Percentiles rank a stretch among this genome's conserved stretches.
Evolutionary conservation across 2,113 vertebrate genomes (phyloP).

Genomic region (Zosterops borbonicus): DNA sequence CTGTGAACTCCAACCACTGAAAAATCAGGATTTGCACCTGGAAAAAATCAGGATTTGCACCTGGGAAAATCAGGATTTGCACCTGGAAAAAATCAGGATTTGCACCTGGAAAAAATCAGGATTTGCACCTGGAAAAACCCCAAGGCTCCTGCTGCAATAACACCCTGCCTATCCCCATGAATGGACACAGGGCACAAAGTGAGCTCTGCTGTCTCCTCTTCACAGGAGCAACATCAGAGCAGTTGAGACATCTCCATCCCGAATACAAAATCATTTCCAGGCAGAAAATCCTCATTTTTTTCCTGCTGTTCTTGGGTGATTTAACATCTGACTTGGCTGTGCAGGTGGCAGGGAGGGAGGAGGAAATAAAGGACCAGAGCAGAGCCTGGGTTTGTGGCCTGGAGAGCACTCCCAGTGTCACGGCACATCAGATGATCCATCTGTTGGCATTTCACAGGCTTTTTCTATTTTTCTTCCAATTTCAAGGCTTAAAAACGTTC

Average conservation of each 20-base stretch:
- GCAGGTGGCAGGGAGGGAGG: background rate
- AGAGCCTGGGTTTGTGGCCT: background rate
- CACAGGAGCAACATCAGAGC: background rate
- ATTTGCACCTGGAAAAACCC: background rate
- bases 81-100: background rate
- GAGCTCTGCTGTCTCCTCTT: background rate
- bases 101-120: background rate
- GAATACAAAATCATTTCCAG: background rate
- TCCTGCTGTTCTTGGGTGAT: background rate
- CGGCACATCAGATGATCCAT: background rate
- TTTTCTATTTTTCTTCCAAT: background rate
- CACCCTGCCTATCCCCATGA: background rate
- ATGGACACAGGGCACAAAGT: fast-evolving
- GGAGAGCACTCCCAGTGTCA: background rate
- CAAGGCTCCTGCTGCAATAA: background rate
- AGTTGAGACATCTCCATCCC: background rate
- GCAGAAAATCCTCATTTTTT: background rate
- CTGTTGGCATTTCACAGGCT: background rate
- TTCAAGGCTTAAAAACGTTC: background rate
- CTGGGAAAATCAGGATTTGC: background rate
- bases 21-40: background rate
- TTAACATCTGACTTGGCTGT: background rate
- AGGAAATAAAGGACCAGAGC: background rate
- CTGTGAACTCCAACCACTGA: background rate
- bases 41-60: background rate